Evolutionary conservation across 2,113 vertebrate species (phyloP).

Genomic region (Arvicanthis niloticus): DNA sequence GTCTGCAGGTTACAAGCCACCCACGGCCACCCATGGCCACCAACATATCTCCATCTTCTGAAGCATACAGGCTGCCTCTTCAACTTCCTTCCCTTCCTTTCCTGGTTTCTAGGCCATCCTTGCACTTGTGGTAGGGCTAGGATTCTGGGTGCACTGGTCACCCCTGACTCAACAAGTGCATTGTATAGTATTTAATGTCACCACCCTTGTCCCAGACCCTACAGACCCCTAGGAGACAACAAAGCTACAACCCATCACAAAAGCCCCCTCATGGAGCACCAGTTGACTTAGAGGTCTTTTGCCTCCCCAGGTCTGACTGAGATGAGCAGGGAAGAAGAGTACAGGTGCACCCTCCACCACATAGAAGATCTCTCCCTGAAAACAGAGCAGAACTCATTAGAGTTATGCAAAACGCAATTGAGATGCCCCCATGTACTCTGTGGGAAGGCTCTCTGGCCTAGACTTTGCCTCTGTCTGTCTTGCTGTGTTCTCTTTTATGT

Average conservation of each 20-base stretch:
- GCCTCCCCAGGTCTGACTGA: background rate
- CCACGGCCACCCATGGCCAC: background rate
- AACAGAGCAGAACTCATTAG: background rate
- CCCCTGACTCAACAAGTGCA: background rate
- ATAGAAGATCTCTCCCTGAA: background rate
- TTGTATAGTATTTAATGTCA: accelerated
- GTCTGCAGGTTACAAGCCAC: background rate
- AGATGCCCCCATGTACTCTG: background rate
- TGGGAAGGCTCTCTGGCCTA: background rate
- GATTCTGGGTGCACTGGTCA: background rate
- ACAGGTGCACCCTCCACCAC: accelerated
- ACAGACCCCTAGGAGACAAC: background rate
- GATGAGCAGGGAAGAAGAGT: background rate
- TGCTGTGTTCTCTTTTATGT: background rate
- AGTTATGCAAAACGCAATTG: background rate
- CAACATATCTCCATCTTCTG: background rate
- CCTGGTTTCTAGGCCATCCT: background rate
- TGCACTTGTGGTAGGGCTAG: background rate
- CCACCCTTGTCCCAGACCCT: background rate
- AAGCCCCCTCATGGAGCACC: background rate
- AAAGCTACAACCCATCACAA: accelerated
- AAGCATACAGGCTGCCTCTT: too few species aligned
- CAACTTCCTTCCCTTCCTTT: background rate
- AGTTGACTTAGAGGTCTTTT: background rate
- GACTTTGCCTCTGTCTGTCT: background rate